Conservation (phyloP, 2,888 invertebrate species). For the Diadegma fenestrale region DNA sequence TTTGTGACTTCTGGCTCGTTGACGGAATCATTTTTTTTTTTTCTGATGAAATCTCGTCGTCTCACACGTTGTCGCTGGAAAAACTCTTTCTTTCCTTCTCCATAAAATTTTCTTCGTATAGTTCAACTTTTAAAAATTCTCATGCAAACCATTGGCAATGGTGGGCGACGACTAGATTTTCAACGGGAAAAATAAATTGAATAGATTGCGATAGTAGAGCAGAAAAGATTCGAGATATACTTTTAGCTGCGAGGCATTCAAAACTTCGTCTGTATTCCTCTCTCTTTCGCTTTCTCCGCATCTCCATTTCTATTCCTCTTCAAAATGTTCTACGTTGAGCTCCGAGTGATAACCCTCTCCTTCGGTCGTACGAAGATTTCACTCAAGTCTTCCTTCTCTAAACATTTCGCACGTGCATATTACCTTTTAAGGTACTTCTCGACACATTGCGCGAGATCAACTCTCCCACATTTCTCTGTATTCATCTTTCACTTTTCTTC, state of each 20-base stretch:
- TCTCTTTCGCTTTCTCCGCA: background rate
- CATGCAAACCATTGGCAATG: slow-evolving; percentile 1
- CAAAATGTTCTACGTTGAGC: slow-evolving; percentile 42
- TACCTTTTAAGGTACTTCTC: slow-evolving; percentile 60
- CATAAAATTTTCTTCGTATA: slow-evolving; percentile 31
- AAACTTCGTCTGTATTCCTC: slow-evolving; percentile 10
- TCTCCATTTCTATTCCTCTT: background rate
- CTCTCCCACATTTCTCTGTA: slow-evolving; percentile 22
- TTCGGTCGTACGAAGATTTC: slow-evolving; percentile 35
- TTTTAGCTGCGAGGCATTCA: slow-evolving; percentile 17
- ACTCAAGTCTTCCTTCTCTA: background rate
- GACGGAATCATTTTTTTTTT: slow-evolving; percentile 22
- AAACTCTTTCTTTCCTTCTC: slow-evolving; percentile 60
- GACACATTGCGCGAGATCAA: slow-evolving; percentile 41
- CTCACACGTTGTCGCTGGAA: slow-evolving; percentile 52
- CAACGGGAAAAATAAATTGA: slow-evolving; percentile 69
- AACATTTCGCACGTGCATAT: slow-evolving; percentile 51
- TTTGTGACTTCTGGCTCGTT: background rate
- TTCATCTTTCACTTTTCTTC: slow-evolving; percentile 36
- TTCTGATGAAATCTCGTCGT: slow-evolving; percentile 65
- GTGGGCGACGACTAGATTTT: slow-evolving; percentile 70
- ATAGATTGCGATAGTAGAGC: slow-evolving; percentile 67
- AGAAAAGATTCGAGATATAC: slow-evolving; percentile 28
- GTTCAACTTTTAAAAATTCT: slow-evolving; percentile 15
- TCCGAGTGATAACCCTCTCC: slow-evolving; percentile 44